Percentiles rank a stretch among this genome's conserved stretches.
Conservation (phyloP, 30 jellyfish, hydroid and myxozoan genomes). For the Sanderia malayensis region DNA sequence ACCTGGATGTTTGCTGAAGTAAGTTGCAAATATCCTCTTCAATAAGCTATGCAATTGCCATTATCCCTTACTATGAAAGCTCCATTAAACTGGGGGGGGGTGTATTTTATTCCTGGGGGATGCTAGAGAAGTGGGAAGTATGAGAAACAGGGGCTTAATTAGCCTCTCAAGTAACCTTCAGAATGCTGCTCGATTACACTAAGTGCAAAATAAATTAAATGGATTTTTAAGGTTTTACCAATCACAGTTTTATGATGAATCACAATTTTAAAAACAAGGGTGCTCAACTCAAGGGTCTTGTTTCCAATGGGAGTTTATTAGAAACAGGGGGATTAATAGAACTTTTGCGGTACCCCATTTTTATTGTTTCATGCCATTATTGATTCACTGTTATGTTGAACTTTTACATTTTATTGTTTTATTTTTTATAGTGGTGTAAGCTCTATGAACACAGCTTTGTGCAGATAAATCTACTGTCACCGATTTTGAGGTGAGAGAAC, state of each 20-base stretch:
- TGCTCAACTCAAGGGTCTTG: too few relatives aligned
- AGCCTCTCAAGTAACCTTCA: too few relatives aligned
- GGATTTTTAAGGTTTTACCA: too few relatives aligned
- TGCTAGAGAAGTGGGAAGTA: too few relatives aligned
- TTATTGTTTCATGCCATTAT: not conserved
- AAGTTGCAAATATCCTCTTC: too few relatives aligned
- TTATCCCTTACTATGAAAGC: too few relatives aligned
- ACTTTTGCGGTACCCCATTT: not conserved
- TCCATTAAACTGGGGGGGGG: too few relatives aligned
- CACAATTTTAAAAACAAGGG: not conserved
- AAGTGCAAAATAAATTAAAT: too few relatives aligned
- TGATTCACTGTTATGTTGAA: not conserved
- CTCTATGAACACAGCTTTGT: conserved; percentile 83
- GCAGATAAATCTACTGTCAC: conserved; percentile 74
- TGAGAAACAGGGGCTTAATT: too few relatives aligned
- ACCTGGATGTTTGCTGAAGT: conserved; percentile 84
- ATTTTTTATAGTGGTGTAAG: conserved; percentile 80
- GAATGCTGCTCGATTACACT: too few relatives aligned
- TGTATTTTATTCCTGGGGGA: too few relatives aligned
- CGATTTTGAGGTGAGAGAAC: conserved; percentile 75
- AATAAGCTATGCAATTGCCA: too few relatives aligned
- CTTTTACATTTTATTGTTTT: not conserved
- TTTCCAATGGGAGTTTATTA: not conserved
- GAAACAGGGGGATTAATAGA: not conserved
- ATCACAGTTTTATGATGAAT: not conserved